Evolutionary conservation across 2,113 vertebrate species (phyloP).

Genomic region (Romanogobio albipinnatus): DNA sequence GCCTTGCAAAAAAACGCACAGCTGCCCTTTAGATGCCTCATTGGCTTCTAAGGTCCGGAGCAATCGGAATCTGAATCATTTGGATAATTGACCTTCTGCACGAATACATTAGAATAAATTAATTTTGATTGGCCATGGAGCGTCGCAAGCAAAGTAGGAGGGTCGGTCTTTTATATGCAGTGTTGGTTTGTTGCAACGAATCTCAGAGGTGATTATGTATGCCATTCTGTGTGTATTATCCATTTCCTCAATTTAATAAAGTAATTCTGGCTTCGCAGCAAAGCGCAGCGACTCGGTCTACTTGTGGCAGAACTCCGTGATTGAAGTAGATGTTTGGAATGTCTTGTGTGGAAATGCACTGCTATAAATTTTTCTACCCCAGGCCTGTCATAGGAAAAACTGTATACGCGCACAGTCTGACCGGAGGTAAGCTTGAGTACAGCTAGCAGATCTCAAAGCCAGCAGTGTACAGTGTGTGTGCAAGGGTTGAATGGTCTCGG

Average conservation of each 20-base stretch:
- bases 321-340: conserved; percentile 7
- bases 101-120: conserved; percentile 85
- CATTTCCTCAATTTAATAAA: conserved; percentile 71
- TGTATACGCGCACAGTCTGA: not conserved
- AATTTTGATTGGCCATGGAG: conserved; percentile 78
- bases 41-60: conserved; percentile 76
- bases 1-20: conserved; percentile 74
- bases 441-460: not conserved
- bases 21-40: conserved; percentile 80
- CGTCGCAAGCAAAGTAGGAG: conserved; percentile 75
- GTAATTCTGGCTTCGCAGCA: conserved; percentile 59
- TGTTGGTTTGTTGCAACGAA: conserved; percentile 69
- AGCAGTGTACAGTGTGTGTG: not conserved
- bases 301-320: conserved; percentile 23
- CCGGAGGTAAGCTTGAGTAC: not conserved
- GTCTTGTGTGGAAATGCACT: not conserved
- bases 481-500: not conserved
- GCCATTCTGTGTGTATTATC: conserved; percentile 65
- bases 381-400: not conserved
- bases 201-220: conserved; percentile 76
- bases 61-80: conserved; percentile 79
- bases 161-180: conserved; percentile 71
- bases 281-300: not conserved
- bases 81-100: conserved; percentile 84
- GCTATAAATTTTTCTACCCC: conserved; percentile 4